Conservation (phyloP, 2,888 invertebrate genomes). For the Xanthia icteritia region DNA sequence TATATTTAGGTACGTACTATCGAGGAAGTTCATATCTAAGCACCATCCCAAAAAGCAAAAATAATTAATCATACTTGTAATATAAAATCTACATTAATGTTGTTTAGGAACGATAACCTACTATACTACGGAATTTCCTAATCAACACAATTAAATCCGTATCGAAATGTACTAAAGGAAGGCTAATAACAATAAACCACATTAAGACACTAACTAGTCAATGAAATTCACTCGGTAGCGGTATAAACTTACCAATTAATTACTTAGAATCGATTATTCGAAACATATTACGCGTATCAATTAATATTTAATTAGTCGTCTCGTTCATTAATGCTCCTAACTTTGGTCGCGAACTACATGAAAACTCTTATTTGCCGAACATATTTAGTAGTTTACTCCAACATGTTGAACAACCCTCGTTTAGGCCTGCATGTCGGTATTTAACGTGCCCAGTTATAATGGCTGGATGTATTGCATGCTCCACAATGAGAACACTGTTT, state of each 20-base stretch:
- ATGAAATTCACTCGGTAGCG: conserved; percentile 29
- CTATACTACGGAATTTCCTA: conserved; percentile 5
- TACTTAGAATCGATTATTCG: conserved; percentile 54
- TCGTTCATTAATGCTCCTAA: conserved; percentile 61
- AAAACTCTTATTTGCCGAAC: conserved; percentile 54
- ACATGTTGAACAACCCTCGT: conserved; percentile 39
- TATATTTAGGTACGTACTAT: background rate
- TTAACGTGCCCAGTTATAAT: conserved; percentile 26
- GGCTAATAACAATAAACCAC: conserved; percentile 25
- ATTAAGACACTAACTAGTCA: conserved; percentile 42
- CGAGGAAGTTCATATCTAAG: too few species aligned
- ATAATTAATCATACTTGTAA: background rate
- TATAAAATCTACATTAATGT: background rate
- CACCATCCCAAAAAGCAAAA: background rate
- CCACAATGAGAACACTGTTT: conserved; percentile 45
- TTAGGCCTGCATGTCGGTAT: conserved; percentile 41
- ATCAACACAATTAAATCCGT: conserved; percentile 19
- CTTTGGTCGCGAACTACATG: conserved; percentile 48
- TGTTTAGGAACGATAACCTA: background rate
- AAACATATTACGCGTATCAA: conserved; percentile 47
- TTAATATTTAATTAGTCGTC: conserved; percentile 68
- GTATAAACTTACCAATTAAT: conserved; percentile 45
- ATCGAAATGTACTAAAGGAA: conserved; percentile 13
- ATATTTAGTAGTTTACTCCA: conserved; percentile 50
- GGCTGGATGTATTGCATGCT: conserved; percentile 42